A percentile compares a stretch with the other conserved stretches of the same genome.
phyloP scores from a whole-genome alignment of 2,113 vertebrate genomes.

The Abramis brama region DNA sequence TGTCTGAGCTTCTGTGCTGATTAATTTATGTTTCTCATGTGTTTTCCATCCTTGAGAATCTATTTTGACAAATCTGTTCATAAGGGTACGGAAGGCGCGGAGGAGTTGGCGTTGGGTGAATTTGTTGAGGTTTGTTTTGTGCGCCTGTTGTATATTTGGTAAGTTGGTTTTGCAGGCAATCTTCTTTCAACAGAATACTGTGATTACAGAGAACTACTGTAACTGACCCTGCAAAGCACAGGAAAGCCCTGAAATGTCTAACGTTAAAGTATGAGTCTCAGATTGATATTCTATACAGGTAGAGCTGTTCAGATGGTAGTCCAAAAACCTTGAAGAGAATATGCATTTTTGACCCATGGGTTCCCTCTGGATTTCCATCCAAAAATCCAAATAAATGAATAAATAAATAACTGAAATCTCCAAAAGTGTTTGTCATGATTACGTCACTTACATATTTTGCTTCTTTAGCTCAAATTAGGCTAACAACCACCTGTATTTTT shows the following conservation, averaged over 20 bases:
- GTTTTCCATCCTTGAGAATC: constrained; percentile 38
- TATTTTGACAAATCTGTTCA: constrained; percentile 50
- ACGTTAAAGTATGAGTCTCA: not conserved
- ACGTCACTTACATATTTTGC: not conserved
- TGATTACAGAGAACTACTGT: constrained; percentile 16
- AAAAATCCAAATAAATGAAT: not conserved
- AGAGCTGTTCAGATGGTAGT: not conserved
- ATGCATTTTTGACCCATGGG: not conserved
- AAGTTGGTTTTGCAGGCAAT: constrained; percentile 24
- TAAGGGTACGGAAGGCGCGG: not conserved
- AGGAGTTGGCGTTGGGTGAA: constrained; percentile 14
- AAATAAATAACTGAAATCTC: not conserved
- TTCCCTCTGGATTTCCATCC: not conserved
- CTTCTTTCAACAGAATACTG: constrained; percentile 14
- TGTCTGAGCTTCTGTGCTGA: constrained; percentile 34
- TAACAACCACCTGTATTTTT: not conserved
- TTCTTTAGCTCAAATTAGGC: not conserved
- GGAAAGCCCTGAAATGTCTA: not conserved
- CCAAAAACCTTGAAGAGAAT: not conserved
- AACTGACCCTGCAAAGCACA: not conserved
- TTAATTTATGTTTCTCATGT: constrained; percentile 42
- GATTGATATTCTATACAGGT: not conserved
- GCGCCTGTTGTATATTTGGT: not conserved
- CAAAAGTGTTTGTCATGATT: not conserved
- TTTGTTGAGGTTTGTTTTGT: not conserved